Evolutionary conservation across 2,113 vertebrate species (phyloP), one percentile per base, ranked within the genome.

Genomic region (Cololabis saira): DNA sequence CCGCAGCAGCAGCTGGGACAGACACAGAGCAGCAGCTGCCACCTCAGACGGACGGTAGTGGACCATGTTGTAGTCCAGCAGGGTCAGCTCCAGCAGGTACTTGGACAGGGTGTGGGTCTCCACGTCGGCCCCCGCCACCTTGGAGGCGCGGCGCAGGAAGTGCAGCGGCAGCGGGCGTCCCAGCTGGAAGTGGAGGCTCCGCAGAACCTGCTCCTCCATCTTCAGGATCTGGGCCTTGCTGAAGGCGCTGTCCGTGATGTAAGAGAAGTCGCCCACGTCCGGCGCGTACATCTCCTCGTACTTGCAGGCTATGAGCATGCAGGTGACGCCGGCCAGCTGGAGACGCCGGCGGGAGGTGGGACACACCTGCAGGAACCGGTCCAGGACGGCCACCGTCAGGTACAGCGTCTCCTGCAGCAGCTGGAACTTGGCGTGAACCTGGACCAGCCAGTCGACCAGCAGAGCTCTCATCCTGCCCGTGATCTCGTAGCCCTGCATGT

Each of bases 381-480:
- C 98, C 66, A 99, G 90, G 67, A 98, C 4, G 0, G 95, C 95
- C 9, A 99, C 83, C 0, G 95, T 95, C 94, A 99, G 95, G 77
- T 96, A 99, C 54, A 99, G 91, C 0, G 98, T 98, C 69, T 99
- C 98, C 84, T 96, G 97, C 78, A 99, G 86, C 52, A 99, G 94
- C 73, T 93, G 93, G 78, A 99, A 99, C 51, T 94, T 94, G 43
- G 94, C 94, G 82, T 98, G 97, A n/a, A 99, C 97, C 78, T 98
- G 96, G 45, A 99, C 92, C 16, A 99, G 92, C 98, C 98, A 99
- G 86, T 99, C 97, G 1, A 99, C 83, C n/a, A 99, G 90, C 15
- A 98, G 93, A 0, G 95, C 94, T 0, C 97, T 91, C 98, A 99
- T 99, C 0, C 93, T 92, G 0, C 91, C 94, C 0, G 93, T 98